These are phyloP conservation scores for Colletes latitarsis DNA, from an alignment of 1,140 invertebrate genomes.

Conservation along the genomic window DNA sequence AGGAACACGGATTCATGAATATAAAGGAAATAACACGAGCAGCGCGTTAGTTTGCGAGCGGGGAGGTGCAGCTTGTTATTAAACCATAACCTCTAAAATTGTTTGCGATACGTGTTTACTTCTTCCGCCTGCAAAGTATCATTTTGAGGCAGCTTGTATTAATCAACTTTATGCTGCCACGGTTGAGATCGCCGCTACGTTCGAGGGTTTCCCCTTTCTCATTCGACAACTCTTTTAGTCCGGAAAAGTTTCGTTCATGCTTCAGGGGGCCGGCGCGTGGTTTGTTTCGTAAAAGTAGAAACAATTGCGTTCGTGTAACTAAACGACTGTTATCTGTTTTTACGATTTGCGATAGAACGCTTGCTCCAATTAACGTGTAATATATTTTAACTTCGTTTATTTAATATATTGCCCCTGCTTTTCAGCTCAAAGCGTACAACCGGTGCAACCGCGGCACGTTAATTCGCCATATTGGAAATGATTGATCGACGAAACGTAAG, in stretches of 20 bases:
- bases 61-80: too few species aligned
- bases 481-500: slow-evolving; percentile 10
- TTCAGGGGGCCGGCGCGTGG: neutral
- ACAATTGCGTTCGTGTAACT: slow-evolving; percentile 45
- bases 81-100: too few species aligned
- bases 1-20: too few species aligned
- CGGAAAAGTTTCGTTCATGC: slow-evolving; percentile 47
- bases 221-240: slow-evolving; percentile 46
- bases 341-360: slow-evolving; percentile 23
- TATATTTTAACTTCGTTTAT: slow-evolving; percentile 29
- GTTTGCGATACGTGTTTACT: neutral
- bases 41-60: too few species aligned
- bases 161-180: slow-evolving; percentile 4
- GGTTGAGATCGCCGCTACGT: neutral
- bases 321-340: slow-evolving; percentile 41
- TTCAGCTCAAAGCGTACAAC: neutral
- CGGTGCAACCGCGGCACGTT: neutral
- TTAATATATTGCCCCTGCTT: slow-evolving; percentile 9
- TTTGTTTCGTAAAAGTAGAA: slow-evolving; percentile 24
- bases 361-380: slow-evolving; percentile 32
- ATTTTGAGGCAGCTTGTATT: neutral
- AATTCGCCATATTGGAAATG: neutral
- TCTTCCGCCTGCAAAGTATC: neutral
- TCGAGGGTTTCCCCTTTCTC: slow-evolving; percentile 24
- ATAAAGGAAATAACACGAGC: too few species aligned